Evolutionary conservation across 2,888 invertebrate species (phyloP).

Genomic region (Drosophila nr. perissopoda): DNA sequence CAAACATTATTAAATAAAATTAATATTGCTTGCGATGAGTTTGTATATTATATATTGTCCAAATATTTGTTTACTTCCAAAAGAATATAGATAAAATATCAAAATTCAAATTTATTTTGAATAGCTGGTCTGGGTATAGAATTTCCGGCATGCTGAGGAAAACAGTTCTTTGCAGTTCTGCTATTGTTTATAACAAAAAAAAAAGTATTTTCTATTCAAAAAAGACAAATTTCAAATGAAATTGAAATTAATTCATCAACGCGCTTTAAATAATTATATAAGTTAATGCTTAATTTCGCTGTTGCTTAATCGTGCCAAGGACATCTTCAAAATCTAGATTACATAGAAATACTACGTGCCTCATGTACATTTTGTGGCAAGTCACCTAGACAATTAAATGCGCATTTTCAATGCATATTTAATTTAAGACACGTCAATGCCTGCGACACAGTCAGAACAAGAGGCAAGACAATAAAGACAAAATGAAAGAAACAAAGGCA

Average conservation of each 20-base stretch:
- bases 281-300: not conserved
- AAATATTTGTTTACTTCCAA: not conserved
- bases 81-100: not conserved
- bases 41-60: not conserved
- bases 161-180: not conserved
- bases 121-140: not conserved
- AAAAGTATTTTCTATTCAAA: not conserved
- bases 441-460: not conserved
- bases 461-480: not conserved
- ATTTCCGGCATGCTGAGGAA: not conserved
- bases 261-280: not conserved
- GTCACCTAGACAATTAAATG: conserved; percentile 26
- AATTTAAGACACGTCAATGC: conserved; percentile 52
- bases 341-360: not conserved
- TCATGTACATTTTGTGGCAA: conserved; percentile 9
- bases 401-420: conserved; percentile 28
- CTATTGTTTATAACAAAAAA: not conserved
- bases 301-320: not conserved
- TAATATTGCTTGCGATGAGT: not conserved
- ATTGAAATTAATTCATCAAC: not conserved
- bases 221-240: too few species aligned
- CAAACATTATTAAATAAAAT: not conserved
- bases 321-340: not conserved
- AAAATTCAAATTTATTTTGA: not conserved
- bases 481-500: not conserved